Percentiles rank a stretch among this genome's conserved stretches.
Evolutionary conservation across 2,113 vertebrate species (phyloP).

Genomic region (Vombatus ursinus): DNA sequence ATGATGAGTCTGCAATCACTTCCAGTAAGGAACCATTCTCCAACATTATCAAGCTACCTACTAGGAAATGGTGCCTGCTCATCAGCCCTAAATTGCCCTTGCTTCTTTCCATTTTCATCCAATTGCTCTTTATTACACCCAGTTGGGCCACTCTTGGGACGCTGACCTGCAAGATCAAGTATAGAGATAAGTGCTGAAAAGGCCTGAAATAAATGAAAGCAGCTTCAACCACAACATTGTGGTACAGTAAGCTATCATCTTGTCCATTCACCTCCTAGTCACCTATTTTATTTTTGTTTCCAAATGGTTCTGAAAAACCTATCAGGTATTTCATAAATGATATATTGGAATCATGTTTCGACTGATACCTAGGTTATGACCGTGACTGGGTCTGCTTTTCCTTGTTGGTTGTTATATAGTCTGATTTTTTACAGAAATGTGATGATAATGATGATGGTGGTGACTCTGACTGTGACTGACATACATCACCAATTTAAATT

Average conservation of each 20-base stretch:
- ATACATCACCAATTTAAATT: background rate
- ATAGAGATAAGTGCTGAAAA: background rate
- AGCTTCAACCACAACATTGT: constrained; percentile 22
- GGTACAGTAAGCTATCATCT: background rate
- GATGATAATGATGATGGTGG: background rate
- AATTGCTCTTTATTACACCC: background rate
- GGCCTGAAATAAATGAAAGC: background rate
- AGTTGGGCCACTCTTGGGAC: background rate
- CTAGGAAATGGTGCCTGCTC: background rate
- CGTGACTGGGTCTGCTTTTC: background rate
- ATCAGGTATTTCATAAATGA: constrained; percentile 42
- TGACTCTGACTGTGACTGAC: background rate
- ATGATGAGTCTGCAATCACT: background rate
- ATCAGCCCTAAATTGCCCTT: background rate
- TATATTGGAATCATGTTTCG: constrained; percentile 34
- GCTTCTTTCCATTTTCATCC: background rate
- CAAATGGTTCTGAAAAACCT: constrained; percentile 29
- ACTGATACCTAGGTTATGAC: constrained; percentile 6
- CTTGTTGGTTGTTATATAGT: background rate
- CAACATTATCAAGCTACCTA: background rate
- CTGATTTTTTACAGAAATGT: constrained; percentile 17
- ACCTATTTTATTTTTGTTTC: constrained; percentile 58
- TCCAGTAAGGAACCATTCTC: background rate
- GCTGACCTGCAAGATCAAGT: background rate
- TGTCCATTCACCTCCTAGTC: background rate